Evolutionary conservation across 2,797 vertebrate genomes (phyloP).

Genomic region (Phoebastria nigripes): DNA sequence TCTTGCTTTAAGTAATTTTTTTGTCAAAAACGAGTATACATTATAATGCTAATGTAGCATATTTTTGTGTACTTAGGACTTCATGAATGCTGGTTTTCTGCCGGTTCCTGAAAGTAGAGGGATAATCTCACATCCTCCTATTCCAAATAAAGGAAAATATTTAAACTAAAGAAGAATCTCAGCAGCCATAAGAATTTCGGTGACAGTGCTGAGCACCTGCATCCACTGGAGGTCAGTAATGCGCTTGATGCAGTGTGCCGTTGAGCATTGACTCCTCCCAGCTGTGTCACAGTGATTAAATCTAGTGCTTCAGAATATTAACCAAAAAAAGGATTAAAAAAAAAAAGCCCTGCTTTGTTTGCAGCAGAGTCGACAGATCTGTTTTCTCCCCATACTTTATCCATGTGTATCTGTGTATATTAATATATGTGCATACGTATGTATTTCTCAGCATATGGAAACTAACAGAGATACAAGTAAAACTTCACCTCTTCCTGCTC

Average conservation of each 20-base stretch:
- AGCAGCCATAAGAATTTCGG: not conserved
- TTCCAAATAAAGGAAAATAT: not conserved
- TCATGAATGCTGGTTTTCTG: not conserved
- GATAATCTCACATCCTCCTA: not conserved
- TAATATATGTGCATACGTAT: fast-evolving
- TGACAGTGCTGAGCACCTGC: not conserved
- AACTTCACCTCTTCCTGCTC: not conserved
- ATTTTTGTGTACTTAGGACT: not conserved
- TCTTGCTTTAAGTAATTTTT: not conserved
- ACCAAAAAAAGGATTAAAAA: not conserved
- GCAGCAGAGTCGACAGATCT: not conserved
- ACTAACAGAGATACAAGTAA: not conserved
- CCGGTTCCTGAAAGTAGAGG: not conserved
- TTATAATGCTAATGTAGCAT: not conserved
- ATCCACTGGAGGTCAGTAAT: not conserved
- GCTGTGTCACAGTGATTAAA: not conserved
- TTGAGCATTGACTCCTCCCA: not conserved
- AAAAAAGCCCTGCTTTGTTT: not conserved
- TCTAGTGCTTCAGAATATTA: not conserved
- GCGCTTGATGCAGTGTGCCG: fast-evolving
- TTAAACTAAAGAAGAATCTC: not conserved
- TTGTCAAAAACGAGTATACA: not conserved
- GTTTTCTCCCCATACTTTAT: not conserved
- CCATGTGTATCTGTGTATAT: not conserved
- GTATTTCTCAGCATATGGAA: not conserved